Evolutionary conservation across 2,888 invertebrate genomes (phyloP).

Genomic region (Machimus rusticus): DNA sequence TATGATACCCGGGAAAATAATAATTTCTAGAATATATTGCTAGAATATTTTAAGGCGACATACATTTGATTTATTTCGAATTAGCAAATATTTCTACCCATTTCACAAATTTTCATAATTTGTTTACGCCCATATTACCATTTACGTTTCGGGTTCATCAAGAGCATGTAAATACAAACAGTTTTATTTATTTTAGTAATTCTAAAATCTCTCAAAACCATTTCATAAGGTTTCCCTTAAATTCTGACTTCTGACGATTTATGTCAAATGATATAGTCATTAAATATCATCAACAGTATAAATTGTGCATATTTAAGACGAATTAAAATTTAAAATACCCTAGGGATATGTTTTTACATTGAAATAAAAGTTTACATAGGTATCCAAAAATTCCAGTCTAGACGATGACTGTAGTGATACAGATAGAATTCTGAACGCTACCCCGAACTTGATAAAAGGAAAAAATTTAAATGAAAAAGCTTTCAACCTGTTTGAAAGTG

Average conservation of each 20-base stretch:
- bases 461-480: not conserved
- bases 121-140: not conserved
- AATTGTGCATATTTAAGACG: not conserved
- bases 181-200: not conserved
- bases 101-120: not conserved
- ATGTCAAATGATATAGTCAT: not conserved
- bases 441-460: not conserved
- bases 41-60: too few relatives aligned
- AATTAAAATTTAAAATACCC: not conserved
- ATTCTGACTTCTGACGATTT: not conserved
- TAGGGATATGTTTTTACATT: not conserved
- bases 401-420: not conserved
- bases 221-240: not conserved
- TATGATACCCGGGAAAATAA: too few relatives aligned
- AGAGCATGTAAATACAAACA: not conserved
- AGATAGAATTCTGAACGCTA: not conserved
- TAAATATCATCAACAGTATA: not conserved
- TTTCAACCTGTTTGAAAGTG: not conserved
- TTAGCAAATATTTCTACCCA: not conserved
- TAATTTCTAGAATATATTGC: too few relatives aligned
- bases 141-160: not conserved
- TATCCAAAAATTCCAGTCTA: not conserved
- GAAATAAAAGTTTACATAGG: not conserved
- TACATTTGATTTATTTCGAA: not conserved
- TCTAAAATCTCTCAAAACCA: not conserved